A percentile compares a stretch with the other conserved stretches of the same genome.
These are phyloP conservation scores for Lethrus apterus DNA, from an alignment of 1,140 invertebrate species.

Conservation along the genomic window DNA sequence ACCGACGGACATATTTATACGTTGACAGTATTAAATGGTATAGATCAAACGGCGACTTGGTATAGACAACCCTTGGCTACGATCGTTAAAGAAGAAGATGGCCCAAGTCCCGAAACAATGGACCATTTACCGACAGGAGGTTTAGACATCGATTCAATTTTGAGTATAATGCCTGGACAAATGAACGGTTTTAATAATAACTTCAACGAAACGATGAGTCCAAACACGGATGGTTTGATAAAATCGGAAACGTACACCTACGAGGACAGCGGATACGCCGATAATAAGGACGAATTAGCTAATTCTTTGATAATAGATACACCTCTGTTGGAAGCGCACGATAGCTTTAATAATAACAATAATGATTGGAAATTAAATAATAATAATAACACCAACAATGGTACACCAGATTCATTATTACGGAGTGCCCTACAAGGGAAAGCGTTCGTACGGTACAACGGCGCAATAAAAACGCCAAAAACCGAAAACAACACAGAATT, in stretches of 20 bases:
- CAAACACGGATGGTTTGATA: slow-evolving; percentile 43
- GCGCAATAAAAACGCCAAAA: slow-evolving; percentile 31
- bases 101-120: slow-evolving; percentile 49
- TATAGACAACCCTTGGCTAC: slow-evolving; percentile 43
- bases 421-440: slow-evolving; percentile 73
- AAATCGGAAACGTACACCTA: slow-evolving; percentile 59
- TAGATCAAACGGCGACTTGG: slow-evolving; percentile 45
- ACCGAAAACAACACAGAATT: slow-evolving; percentile 44
- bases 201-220: slow-evolving; percentile 39
- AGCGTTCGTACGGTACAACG: slow-evolving; percentile 52
- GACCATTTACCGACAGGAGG: slow-evolving; percentile 48
- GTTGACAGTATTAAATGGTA: slow-evolving; percentile 56
- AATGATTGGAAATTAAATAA: slow-evolving; percentile 63
- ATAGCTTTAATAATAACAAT: slow-evolving; percentile 57
- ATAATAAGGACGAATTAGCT: slow-evolving; percentile 53
- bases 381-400: slow-evolving; percentile 33
- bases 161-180: slow-evolving; percentile 49
- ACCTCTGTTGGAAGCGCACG: slow-evolving; percentile 46
- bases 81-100: slow-evolving; percentile 46
- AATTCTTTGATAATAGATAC: slow-evolving; percentile 43
- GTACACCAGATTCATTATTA: slow-evolving; percentile 63
- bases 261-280: slow-evolving; percentile 61
- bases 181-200: slow-evolving; percentile 49
- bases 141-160: slow-evolving; percentile 57
- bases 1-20: slow-evolving; percentile 57